Percentiles rank a stretch among this genome's conserved stretches.
These are phyloP conservation scores for Agrotis clavis DNA, from an alignment of 2,888 invertebrate species.

Conservation along the genomic window DNA sequence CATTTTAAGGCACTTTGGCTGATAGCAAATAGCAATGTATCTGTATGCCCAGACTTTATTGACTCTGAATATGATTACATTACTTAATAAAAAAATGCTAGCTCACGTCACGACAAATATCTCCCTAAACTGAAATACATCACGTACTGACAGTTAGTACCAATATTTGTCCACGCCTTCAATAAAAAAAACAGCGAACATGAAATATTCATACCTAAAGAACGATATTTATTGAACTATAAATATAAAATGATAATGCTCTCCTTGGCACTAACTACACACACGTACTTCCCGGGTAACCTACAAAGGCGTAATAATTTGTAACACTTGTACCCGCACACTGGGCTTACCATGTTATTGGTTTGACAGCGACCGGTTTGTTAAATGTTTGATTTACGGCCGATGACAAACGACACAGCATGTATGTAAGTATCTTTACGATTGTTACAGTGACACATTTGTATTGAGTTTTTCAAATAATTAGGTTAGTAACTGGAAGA, in stretches of 20 bases:
- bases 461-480: slow-evolving; percentile 45
- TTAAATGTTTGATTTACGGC: slow-evolving; percentile 85
- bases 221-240: slow-evolving; percentile 46
- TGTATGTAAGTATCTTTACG: slow-evolving; percentile 66
- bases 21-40: neutral
- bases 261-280: slow-evolving; percentile 55
- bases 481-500: neutral
- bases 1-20: too few relatives aligned
- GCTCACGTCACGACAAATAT: neutral
- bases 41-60: neutral
- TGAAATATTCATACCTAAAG: slow-evolving; percentile 33
- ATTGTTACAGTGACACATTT: slow-evolving; percentile 68
- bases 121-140: slow-evolving; percentile 19
- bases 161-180: slow-evolving; percentile 30
- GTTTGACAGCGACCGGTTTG: slow-evolving; percentile 78
- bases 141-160: slow-evolving; percentile 4
- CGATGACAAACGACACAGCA: slow-evolving; percentile 73
- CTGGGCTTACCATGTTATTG: slow-evolving; percentile 81
- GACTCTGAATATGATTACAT: neutral
- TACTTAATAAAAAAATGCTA: neutral
- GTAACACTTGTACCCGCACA: slow-evolving; percentile 72
- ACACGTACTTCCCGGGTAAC: slow-evolving; percentile 58
- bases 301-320: slow-evolving; percentile 69
- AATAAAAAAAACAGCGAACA: slow-evolving; percentile 17
- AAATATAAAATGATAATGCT: slow-evolving; percentile 54